Conservation (phyloP, 2,888 invertebrate species). For the Acanthopleura granulata region DNA sequence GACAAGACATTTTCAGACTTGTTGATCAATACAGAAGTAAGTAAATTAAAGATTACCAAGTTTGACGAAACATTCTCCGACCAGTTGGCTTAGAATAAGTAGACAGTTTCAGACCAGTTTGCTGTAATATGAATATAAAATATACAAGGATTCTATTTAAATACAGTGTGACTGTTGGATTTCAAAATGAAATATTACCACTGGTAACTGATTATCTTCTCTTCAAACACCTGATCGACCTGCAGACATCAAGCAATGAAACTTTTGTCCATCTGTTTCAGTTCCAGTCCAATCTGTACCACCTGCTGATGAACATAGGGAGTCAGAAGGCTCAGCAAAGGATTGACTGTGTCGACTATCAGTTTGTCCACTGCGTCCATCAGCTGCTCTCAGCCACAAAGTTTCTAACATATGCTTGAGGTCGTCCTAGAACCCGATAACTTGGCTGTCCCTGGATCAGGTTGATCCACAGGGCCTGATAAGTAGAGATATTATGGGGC, state of each 20-base stretch:
- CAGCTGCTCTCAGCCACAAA: slow-evolving; percentile 60
- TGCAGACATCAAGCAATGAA: too few relatives aligned
- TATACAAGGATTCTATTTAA: too few relatives aligned
- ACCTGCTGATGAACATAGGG: slow-evolving; percentile 45
- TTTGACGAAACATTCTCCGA: not conserved
- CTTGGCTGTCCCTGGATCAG: too few relatives aligned
- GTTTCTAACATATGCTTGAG: slow-evolving; percentile 62
- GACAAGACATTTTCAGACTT: too few relatives aligned
- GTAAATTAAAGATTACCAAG: not conserved
- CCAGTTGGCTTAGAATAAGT: not conserved
- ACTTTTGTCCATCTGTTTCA: slow-evolving; percentile 34
- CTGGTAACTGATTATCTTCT: too few relatives aligned
- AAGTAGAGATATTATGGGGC: too few relatives aligned
- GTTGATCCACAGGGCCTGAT: too few relatives aligned
- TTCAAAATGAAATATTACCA: too few relatives aligned
- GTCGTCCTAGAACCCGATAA: not conserved
- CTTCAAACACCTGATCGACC: too few relatives aligned
- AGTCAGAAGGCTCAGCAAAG: slow-evolving; percentile 50
- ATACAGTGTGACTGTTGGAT: too few relatives aligned
- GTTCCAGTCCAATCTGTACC: slow-evolving; percentile 67
- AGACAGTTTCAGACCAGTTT: slow-evolving; percentile 51
- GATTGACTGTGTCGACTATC: slow-evolving; percentile 51
- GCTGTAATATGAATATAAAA: too few relatives aligned
- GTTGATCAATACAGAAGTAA: slow-evolving; percentile 47
- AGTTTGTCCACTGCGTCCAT: slow-evolving; percentile 62